These are phyloP conservation scores for Sardina pilchardus DNA, from an alignment of 2,113 vertebrate genomes.

Conservation along the genomic window DNA sequence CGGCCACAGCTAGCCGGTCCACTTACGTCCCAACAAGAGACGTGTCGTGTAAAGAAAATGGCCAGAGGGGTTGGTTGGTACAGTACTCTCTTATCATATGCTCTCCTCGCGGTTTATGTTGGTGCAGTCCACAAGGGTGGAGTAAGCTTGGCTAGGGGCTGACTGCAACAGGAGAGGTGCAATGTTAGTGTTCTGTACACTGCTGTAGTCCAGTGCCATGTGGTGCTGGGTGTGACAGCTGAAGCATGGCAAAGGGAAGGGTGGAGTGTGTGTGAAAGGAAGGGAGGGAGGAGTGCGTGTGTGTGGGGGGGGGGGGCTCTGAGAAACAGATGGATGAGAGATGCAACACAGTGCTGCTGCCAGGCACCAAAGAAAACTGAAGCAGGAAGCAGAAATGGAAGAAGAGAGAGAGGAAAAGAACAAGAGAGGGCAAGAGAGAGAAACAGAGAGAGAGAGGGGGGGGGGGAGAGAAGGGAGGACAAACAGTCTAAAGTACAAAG, in stretches of 20 bases:
- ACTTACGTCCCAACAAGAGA: background rate
- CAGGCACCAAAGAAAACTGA: conserved; percentile 6
- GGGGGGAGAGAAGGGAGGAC: background rate
- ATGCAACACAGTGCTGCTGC: conserved; percentile 32
- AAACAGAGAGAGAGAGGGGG: conserved; percentile 9
- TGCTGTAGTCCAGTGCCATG: conserved; percentile 22
- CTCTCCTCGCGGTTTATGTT: background rate
- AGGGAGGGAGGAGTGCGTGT: background rate
- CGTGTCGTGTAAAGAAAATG: background rate
- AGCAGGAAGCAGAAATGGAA: background rate
- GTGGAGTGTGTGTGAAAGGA: background rate
- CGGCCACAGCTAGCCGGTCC: background rate
- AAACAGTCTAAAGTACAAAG: background rate
- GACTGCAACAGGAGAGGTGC: background rate
- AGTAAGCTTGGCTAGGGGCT: background rate
- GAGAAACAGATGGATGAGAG: conserved; percentile 42
- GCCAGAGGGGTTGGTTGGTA: background rate
- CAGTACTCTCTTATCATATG: background rate
- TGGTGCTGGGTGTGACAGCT: conserved; percentile 24
- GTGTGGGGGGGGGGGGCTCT: background rate
- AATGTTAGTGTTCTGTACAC: conserved; percentile 4
- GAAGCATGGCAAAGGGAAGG: conserved; percentile 28
- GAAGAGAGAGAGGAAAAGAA: conserved; percentile 5
- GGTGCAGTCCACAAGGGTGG: background rate
- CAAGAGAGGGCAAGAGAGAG: conserved; percentile 6